phyloP scores from a whole-genome alignment of 2,113 vertebrate species.

The Chionomys nivalis region DNA sequence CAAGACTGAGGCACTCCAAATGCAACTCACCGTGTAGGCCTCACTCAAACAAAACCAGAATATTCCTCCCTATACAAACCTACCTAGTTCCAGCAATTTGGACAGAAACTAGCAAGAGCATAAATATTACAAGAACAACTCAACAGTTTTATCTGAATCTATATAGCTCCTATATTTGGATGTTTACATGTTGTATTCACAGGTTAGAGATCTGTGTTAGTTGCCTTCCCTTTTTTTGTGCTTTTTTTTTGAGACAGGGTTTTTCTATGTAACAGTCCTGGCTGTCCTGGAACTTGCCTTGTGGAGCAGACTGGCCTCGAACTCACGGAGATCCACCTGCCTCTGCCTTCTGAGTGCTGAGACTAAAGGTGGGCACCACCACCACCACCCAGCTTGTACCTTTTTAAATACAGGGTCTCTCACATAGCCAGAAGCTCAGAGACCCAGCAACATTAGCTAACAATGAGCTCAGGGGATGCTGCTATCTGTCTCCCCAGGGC shows the following conservation, averaged over 20 bases:
- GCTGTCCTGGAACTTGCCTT: too few relatives aligned
- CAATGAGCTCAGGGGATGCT: neutral
- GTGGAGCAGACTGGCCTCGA: too few relatives aligned
- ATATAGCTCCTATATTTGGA: neutral
- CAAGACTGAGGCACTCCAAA: neutral
- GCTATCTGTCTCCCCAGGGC: neutral
- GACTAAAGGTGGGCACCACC: too few relatives aligned
- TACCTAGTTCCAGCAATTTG: neutral
- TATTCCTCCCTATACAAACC: neutral
- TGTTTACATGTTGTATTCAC: neutral
- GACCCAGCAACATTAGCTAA: neutral
- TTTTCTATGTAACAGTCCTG: too few relatives aligned
- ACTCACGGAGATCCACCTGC: too few relatives aligned
- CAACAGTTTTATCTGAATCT: constrained; percentile 23
- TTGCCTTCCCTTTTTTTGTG: neutral
- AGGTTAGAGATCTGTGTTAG: neutral
- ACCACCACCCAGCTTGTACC: neutral
- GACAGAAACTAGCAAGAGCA: neutral
- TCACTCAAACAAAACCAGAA: constrained; percentile 16
- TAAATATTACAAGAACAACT: neutral
- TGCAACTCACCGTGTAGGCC: neutral
- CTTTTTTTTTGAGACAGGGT: too few relatives aligned
- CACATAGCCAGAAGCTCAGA: neutral
- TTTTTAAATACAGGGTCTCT: neutral
- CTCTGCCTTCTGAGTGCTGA: too few relatives aligned